Base-by-base conservation (phyloP, 2,888 invertebrate genomes). In the Cephus rjabovi region DNA sequence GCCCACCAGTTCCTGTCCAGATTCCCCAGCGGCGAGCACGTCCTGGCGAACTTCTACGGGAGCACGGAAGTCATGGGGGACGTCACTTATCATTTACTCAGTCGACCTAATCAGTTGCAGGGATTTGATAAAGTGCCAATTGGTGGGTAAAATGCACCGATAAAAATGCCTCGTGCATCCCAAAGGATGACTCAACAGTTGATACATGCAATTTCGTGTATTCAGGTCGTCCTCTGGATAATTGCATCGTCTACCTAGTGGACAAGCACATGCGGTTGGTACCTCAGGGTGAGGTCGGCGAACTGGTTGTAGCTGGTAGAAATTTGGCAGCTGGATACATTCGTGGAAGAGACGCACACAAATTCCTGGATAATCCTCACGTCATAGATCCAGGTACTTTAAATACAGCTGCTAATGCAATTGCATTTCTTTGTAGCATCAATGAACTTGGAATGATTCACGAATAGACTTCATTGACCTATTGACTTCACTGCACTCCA, bases 1-100 rank as follows among this genome's bases (percentile, higher is more conserved):
- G 96, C 96, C 0, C 92, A 93, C 69, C 94, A 96, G 85, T 98
- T 97, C 92, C 97, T 97, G 90, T 93, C 94, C 68, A 94, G 95
- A 82, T 97, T 97, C 82, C 93, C 94, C n/a, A 93, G 93, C 77
- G 93, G 94, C 12, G 91, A 92, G 1, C 95, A 95, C 81, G 93
- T 93, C 30, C 92, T 98, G 70, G 97, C 96, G 76, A 98, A 98
- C 89, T 97, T 97, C 88, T 98, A 97, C 87, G 98, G 98, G 0
- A 97, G 97, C 83, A 97, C 98, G 0, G 98, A 98, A 90, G 95
- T 97, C 0, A 97, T 97, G 96, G 98, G 97, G 0, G 98, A 97
- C 89, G 97, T 98, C 3, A 97, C 97, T 0, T 97, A 94, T 87
- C 95, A 95, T 84, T 93, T 95, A 0, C 93, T 97, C 85, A 94